Percentiles rank a stretch among this genome's conserved stretches.
These are phyloP conservation scores for Idaea straminata DNA, from an alignment of 2,888 invertebrate genomes.

Conservation along the genomic window DNA sequence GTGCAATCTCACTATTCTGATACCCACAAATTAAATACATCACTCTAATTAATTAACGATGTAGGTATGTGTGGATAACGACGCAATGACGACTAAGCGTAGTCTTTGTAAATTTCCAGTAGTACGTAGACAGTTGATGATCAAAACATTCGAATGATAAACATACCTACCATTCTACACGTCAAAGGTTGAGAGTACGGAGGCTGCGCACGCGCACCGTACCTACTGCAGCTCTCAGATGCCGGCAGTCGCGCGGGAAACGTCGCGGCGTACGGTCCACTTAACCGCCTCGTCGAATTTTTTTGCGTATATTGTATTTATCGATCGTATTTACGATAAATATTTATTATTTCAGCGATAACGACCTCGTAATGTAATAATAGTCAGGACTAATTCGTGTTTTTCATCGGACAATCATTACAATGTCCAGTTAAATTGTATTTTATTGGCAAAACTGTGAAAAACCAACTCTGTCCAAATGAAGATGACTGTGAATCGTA, in stretches of 20 bases:
- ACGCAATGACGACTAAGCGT: not conserved
- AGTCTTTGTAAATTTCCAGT: not conserved
- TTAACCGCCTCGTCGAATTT: conserved; percentile 37
- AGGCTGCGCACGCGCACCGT: conserved; percentile 65
- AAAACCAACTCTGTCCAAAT: conserved; percentile 64
- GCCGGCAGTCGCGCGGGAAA: conserved; percentile 70
- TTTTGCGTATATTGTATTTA: conserved; percentile 36
- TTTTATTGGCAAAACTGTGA: conserved; percentile 45
- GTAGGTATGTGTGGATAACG: not conserved
- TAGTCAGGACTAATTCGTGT: conserved; percentile 50
- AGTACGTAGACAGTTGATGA: conserved; percentile 13
- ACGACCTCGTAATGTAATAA: conserved; percentile 45
- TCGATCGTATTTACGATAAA: conserved; percentile 74
- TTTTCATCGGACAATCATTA: conserved; percentile 33
- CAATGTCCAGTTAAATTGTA: conserved; percentile 52
- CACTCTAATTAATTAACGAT: not conserved
- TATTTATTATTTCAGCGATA: conserved; percentile 37
- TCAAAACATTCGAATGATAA: conserved; percentile 12
- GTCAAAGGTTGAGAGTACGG: conserved; percentile 45
- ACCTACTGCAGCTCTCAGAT: conserved; percentile 41
- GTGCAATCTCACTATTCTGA: not conserved
- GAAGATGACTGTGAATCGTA: conserved; percentile 89
- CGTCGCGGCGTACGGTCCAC: conserved; percentile 60
- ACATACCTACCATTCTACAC: conserved; percentile 25
- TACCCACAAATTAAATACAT: not conserved